These are phyloP conservation scores for Zhuqinia jingwanae DNA, from an alignment of 2,888 invertebrate genomes.

Conservation along the genomic window DNA sequence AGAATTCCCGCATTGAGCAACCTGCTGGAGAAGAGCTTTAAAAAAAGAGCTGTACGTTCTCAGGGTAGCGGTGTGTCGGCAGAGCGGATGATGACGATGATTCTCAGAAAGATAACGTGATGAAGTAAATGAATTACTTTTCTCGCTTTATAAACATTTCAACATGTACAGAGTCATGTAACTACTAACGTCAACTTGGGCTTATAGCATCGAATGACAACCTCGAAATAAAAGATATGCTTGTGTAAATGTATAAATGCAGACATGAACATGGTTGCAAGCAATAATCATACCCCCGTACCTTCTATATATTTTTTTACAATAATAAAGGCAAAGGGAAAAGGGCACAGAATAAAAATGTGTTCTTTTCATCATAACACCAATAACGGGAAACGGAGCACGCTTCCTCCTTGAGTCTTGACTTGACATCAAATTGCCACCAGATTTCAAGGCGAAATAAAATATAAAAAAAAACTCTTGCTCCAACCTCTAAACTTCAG, in stretches of 20 bases:
- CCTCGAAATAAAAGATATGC: neutral
- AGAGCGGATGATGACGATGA: constrained; percentile 1
- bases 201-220: constrained; percentile 18
- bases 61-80: neutral
- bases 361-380: constrained; percentile 6
- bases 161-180: constrained; percentile 15
- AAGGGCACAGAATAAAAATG: constrained; percentile 21
- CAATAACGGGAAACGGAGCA: neutral
- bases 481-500: neutral
- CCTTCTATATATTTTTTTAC: neutral
- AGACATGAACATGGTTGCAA: no score
- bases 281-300: no score
- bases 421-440: constrained; percentile 34
- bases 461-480: neutral
- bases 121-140: constrained; percentile 65
- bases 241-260: no score
- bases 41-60: neutral
- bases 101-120: constrained; percentile 35
- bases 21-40: constrained; percentile 45
- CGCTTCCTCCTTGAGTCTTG: constrained; percentile 31
- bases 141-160: constrained; percentile 61
- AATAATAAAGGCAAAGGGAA: neutral
- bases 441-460: constrained; percentile 39
- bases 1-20: neutral
- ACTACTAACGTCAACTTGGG: constrained; percentile 14